These are phyloP conservation scores for Laterallus jamaicensis DNA, from an alignment of 2,113 vertebrate genomes.

Conservation along the genomic window DNA sequence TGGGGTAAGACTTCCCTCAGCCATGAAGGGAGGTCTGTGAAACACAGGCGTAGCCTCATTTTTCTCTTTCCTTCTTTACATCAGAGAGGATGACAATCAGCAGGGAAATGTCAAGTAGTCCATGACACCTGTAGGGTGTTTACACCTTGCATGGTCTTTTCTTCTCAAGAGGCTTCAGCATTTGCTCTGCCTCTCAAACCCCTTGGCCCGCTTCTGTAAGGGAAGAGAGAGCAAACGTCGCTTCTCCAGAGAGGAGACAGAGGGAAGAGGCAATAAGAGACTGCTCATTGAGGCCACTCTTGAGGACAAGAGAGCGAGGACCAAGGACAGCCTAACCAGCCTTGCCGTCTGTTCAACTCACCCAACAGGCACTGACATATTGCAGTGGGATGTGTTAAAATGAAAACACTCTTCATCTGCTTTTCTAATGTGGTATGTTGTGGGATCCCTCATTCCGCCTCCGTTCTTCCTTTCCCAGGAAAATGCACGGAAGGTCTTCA, in stretches of 20 bases:
- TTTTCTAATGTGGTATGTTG: background rate
- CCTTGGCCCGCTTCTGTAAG: background rate
- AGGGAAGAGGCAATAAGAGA: background rate
- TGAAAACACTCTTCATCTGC: background rate
- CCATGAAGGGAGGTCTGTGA: background rate
- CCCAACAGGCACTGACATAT: background rate
- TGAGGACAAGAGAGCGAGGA: background rate
- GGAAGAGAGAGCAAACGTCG: background rate
- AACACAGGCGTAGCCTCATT: background rate
- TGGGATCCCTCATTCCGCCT: background rate
- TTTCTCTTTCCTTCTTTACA: background rate
- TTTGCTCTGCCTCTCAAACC: background rate
- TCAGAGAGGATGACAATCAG: background rate
- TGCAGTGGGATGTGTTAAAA: background rate
- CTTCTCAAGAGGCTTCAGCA: rapidly evolving
- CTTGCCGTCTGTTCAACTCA: background rate
- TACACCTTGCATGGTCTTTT: background rate
- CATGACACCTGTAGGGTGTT: background rate
- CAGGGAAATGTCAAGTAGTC: background rate
- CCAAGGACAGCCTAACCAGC: background rate
- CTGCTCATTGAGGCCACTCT: background rate
- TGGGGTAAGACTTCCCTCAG: background rate
- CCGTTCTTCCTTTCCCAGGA: background rate
- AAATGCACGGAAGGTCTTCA: background rate
- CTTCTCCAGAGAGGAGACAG: background rate